Base-by-base conservation (phyloP, 2,888 invertebrate genomes). In the Cabera pusaria region DNA sequence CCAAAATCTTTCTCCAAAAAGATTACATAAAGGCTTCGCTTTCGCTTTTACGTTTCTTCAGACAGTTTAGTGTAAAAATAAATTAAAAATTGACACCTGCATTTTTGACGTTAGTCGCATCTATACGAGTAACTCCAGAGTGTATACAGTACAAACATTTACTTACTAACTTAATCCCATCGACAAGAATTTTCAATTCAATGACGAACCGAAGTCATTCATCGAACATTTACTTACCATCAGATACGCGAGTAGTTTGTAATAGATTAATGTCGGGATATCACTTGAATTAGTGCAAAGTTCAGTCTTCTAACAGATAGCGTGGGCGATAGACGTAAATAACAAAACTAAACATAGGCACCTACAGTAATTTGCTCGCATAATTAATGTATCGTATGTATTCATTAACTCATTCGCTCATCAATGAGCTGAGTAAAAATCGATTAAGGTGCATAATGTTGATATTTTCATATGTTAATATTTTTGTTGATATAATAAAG, bases 261-360 rank as follows among this genome's bases (percentile, higher is more conserved):
- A 42, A 24, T 35, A 35, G 43, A 46, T 46, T 27, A 46, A 37
- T 41, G 44, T 34, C 10, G 25, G 14, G 14, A 41, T 52, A 52
- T 44, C 44, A 47, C 33, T 48, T 27, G 33, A 60, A 54, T 57
- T 53, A 56, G 60, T 51, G 56, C 55, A 62, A 60, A 64, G 60
- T 61, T 65, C 64, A 45, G 46, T 47, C 40, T 51, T 52, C 51
- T 56, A 52, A 43, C 41, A 55, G 54, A 66, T 61, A 60, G 57
- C 39, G 49, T 52, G 24, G 49, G 39, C 46, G 44, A 45, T 53
- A 47, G 40, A 50, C 48, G 50, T 52, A 52, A 55, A 56, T 55
- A 52, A 52, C 26, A 55, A 52, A 52, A 50, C 38, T 52, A 50
- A 56, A 52, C 31, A 52, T 36, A 25, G 4, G 4, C 40, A 51